Conservation (phyloP, 2,888 invertebrate species). For the Stenichneumon culpator region DNA sequence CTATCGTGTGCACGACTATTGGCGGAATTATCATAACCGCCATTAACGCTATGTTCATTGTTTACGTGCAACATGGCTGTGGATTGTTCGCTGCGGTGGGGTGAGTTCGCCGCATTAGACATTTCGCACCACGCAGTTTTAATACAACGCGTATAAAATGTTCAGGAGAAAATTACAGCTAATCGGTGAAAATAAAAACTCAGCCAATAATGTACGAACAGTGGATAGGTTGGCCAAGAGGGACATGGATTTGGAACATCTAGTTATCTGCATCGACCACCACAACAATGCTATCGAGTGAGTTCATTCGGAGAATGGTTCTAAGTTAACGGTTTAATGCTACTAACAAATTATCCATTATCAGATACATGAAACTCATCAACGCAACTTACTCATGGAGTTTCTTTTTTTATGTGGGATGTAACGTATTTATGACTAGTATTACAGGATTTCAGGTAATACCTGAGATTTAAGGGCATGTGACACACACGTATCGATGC, state of each 20-base stretch:
- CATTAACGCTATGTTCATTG: background rate
- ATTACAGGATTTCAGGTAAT: background rate
- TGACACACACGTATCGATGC: no score
- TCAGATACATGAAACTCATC: background rate
- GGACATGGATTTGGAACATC: background rate
- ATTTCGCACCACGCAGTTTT: no score
- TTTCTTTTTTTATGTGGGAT: background rate
- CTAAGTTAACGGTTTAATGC: background rate
- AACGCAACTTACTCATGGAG: background rate
- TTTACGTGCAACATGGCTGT: conserved; percentile 23
- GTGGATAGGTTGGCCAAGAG: background rate
- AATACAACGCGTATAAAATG: background rate
- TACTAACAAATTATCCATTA: background rate
- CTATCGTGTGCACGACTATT: conserved; percentile 2
- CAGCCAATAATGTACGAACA: background rate
- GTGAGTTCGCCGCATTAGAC: background rate
- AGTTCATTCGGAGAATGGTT: background rate
- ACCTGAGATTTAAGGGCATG: no score
- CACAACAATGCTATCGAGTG: background rate
- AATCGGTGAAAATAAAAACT: background rate
- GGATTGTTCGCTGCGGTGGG: conserved; percentile 31
- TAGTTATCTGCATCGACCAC: background rate
- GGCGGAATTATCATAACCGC: background rate
- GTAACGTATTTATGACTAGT: background rate
- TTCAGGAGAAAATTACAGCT: background rate